Conservation (phyloP, 1,140 invertebrate species). For the Drosophila sp. region DNA sequence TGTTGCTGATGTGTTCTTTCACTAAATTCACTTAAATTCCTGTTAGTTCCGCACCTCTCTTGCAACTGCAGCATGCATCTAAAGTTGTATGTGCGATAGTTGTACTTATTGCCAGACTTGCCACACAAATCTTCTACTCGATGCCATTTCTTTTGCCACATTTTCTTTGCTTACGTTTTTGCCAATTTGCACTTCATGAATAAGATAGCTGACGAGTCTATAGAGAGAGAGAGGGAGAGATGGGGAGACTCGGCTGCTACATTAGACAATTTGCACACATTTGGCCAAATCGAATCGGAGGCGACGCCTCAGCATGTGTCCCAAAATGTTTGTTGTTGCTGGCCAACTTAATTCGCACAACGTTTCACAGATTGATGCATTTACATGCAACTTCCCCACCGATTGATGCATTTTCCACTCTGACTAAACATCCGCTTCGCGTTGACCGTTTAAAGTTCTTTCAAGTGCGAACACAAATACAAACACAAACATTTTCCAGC, state of each 20-base stretch:
- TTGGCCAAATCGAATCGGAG: constrained; percentile 50
- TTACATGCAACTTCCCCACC: constrained; percentile 1
- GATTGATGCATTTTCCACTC: background rate
- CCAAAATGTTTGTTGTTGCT: constrained; percentile 51
- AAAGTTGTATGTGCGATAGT: background rate
- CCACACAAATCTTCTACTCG: constrained; percentile 42
- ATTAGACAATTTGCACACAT: constrained; percentile 80
- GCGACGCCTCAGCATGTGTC: constrained; percentile 39
- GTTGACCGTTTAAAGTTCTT: constrained; percentile 54
- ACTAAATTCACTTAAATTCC: constrained; percentile 80
- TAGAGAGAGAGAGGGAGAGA: background rate
- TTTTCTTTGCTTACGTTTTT: constrained; percentile 50
- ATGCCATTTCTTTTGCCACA: constrained; percentile 9
- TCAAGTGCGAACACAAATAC: constrained; percentile 27
- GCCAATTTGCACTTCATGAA: constrained; percentile 82
- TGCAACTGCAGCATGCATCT: background rate
- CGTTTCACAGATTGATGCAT: constrained; percentile 55
- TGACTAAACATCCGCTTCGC: constrained; percentile 60
- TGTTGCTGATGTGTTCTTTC: constrained; percentile 79
- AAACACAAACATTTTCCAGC: constrained; percentile 2
- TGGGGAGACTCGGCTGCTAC: constrained; percentile 47
- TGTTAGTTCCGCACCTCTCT: constrained; percentile 74
- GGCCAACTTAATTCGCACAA: constrained; percentile 44
- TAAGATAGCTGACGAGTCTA: constrained; percentile 48
- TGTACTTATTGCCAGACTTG: constrained; percentile 27